Evolutionary conservation across 2,797 vertebrate species (phyloP), one percentile per base, ranked within the genome.

Genomic region (Pseudochaenichthys georgianus): DNA sequence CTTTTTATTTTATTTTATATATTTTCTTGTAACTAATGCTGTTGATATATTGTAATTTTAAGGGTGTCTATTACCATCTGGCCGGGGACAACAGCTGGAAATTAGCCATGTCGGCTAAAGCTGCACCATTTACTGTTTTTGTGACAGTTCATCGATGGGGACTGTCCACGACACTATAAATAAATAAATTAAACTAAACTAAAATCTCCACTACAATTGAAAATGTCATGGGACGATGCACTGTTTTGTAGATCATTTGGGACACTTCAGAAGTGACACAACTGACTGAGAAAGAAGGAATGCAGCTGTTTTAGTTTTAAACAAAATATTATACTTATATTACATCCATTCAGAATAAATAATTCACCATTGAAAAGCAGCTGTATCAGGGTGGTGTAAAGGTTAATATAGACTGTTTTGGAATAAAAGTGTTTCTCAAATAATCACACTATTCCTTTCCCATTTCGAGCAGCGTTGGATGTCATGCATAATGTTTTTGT

Each of bases 401-500:
- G 13, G 13, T 13, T n/a, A 42, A 52, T 41, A 34, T 21, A 42
- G 46, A 45, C 28, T 31, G 8, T 5, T 34, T 50, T 7, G 19
- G 45, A 72, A 54, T 51, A 28, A 46, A 19, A 31, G 51, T 16
- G 43, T 60, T 64, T 58, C 21, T 28, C 4, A 77, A 31, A 64
- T 16, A 34, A 57, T 63, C n/a, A 3, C 42, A 63, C 57, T 23
- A 43, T 67, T 58, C 31, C 64, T 46, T 68, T 66, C 15, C 23
- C 64, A 57, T 71, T 67, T 77, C 28, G 47, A 69, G 52, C 34
- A 70, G 34, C 64, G 21, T 47, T 73, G 23, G 31, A 58, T 63
- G 55, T n/a, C 52, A 57, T 64, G 50, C 15, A 51, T 48, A 51
- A 15, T 46, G 59, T 41, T 81, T 67, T 63, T 61, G 72, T 74